Base-by-base conservation (phyloP, 2,797 vertebrate genomes). In the Syngnathus rostellatus region DNA sequence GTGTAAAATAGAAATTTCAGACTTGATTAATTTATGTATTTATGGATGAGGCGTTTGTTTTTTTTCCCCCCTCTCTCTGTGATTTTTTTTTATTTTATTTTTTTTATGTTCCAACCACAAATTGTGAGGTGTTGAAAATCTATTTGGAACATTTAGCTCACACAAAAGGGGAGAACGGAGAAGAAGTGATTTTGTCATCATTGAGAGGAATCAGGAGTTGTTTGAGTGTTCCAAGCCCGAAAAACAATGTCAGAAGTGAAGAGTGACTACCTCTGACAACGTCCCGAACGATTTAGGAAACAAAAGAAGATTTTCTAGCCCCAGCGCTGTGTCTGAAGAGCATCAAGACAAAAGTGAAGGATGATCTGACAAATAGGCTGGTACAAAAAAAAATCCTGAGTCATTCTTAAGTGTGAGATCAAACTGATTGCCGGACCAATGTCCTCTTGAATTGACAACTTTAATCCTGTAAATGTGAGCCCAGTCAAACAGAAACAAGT, bases 1-100 rank as follows among this genome's bases (percentile, higher is more conserved):
- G 87, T 91, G 90, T 92, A 92, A 92, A 92, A 92, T 92, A 89
- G 86, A 90, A 91, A 91, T 91, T 91, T 91, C 83, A 86, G 86
- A 89, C 83, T 88, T 90, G 88, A 91, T 91, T 90, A 91, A 91
- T 92, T 91, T 91, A 90, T 90, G 89, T 87, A 91, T 91, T 91
- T 89, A 89, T 86, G 85, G 86, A 84, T 68, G 76, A 83, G 67
- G 70, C 76, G 55, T 83, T 83, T 80, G 76, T 67, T 68, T 68
- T 63, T 61, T 61, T 71, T 23, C 23, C 77, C 17, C 16, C 12
- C 12, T 39, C 14, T n/a, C 12, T 40, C 39, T 43, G 19, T 31
- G 9, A 53, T 80, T 80, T 87, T 87, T 87, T 80, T 79, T 84
- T n/a, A n/a, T n/a, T n/a, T n/a, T n/a, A n/a, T n/a, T 84, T 73